A percentile compares a stretch with the other conserved stretches of the same genome.
These are phyloP conservation scores for Agrypnus murinus DNA, from an alignment of 2,888 invertebrate species.

Conservation along the genomic window DNA sequence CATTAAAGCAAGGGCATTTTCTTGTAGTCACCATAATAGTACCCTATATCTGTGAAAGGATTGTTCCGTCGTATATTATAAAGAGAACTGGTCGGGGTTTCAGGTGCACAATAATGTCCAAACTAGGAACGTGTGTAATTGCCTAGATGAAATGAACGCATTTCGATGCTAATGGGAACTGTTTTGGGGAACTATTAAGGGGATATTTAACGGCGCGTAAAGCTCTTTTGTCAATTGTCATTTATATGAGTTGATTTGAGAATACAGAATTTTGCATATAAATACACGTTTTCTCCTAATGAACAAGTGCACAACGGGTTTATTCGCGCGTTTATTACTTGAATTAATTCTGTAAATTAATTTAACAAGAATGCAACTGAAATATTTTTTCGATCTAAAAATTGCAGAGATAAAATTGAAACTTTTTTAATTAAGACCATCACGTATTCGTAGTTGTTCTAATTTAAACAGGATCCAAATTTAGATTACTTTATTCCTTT, in stretches of 20 bases:
- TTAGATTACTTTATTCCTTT: constrained; percentile 62
- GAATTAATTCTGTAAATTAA: no score
- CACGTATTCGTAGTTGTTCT: constrained; percentile 13
- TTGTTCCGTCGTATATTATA: no score
- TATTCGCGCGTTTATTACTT: constrained; percentile 38
- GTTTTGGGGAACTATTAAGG: constrained; percentile 43
- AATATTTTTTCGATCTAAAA: no score
- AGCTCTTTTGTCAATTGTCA: constrained; percentile 43
- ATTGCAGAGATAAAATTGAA: no score
- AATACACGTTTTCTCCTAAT: constrained; percentile 31
- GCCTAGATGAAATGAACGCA: constrained; percentile 41
- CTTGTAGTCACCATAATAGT: no score
- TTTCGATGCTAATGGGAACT: constrained; percentile 43
- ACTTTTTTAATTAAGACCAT: constrained; percentile 34
- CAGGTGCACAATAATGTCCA: constrained; percentile 42
- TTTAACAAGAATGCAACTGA: no score
- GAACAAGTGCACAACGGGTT: constrained; percentile 28
- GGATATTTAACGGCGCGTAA: constrained; percentile 45
- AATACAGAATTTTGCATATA: constrained; percentile 37
- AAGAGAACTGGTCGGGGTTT: constrained; percentile 29
- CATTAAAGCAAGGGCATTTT: no score
- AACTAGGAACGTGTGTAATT: constrained; percentile 41
- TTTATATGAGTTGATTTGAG: constrained; percentile 33
- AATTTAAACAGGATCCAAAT: constrained; percentile 51
- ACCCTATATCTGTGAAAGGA: no score